phyloP scores from a whole-genome alignment of 2,797 vertebrate species.

The Rhincodon typus region DNA sequence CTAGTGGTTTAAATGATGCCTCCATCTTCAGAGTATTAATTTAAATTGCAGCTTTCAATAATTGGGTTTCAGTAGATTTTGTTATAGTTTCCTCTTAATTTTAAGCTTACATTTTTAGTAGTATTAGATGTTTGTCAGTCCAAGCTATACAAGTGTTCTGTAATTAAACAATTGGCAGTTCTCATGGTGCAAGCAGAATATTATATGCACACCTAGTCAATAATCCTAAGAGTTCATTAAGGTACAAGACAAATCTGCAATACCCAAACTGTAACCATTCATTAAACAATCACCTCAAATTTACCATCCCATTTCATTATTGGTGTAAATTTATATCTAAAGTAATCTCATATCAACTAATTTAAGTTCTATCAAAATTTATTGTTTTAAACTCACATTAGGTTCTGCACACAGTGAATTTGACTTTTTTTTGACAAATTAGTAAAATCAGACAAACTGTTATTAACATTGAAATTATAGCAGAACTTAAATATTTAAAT shows the following conservation, averaged over 20 bases:
- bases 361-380: background rate
- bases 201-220: background rate
- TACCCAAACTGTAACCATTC: background rate
- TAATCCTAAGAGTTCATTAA: background rate
- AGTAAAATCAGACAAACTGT: background rate
- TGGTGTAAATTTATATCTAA: background rate
- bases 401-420: background rate
- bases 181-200: background rate
- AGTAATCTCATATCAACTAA: background rate
- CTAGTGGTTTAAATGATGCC: background rate
- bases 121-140: background rate
- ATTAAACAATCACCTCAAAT: background rate
- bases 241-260: background rate
- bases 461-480: background rate
- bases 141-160: background rate
- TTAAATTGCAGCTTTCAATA: slow-evolving; percentile 1
- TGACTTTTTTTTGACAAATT: background rate
- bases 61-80: background rate
- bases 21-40: slow-evolving; percentile 13
- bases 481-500: background rate
- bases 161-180: background rate
- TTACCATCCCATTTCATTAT: background rate
- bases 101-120: background rate
- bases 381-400: background rate
- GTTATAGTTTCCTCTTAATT: background rate